These are phyloP conservation scores for Neuroterus valhalla DNA, from an alignment of 1,140 invertebrate species.

Conservation along the genomic window DNA sequence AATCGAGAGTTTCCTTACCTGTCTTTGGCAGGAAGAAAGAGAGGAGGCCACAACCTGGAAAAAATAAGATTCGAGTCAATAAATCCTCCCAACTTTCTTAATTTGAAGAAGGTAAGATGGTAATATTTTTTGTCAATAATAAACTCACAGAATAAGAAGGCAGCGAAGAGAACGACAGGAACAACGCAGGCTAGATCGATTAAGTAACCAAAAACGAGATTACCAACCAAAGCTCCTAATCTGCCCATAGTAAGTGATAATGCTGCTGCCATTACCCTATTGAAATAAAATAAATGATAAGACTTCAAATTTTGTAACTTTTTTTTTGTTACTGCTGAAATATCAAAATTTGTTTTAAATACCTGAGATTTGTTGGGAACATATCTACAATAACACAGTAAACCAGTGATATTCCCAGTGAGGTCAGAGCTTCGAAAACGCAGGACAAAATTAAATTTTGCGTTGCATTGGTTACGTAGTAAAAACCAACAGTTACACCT, in stretches of 20 bases:
- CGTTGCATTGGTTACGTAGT: constrained; percentile 81
- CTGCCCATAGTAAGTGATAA: constrained; percentile 83
- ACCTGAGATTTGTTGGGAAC: constrained; percentile 87
- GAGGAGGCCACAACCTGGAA: constrained; percentile 80
- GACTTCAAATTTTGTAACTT: background rate
- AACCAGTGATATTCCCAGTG: constrained; percentile 83
- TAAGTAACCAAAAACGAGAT: constrained; percentile 82
- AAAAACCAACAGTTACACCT: constrained; percentile 84
- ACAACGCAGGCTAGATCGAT: constrained; percentile 84
- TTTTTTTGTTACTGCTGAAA: background rate
- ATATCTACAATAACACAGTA: constrained; percentile 86
- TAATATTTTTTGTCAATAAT: constrained; percentile 19
- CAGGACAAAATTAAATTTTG: constrained; percentile 85
- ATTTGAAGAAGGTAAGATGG: background rate
- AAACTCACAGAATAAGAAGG: constrained; percentile 81
- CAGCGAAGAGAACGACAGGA: constrained; percentile 81
- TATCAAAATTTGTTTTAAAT: constrained; percentile 45
- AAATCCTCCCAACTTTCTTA: constrained; percentile 15
- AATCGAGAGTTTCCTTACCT: constrained; percentile 81
- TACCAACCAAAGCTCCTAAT: constrained; percentile 81
- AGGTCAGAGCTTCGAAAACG: constrained; percentile 85
- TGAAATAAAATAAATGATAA: constrained; percentile 48
- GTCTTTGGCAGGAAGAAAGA: constrained; percentile 82
- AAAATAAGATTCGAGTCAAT: constrained; percentile 22
- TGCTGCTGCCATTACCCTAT: constrained; percentile 85